Conservation (phyloP, 2,797 vertebrate genomes). For the Pachyuromys duprasi region DNA sequence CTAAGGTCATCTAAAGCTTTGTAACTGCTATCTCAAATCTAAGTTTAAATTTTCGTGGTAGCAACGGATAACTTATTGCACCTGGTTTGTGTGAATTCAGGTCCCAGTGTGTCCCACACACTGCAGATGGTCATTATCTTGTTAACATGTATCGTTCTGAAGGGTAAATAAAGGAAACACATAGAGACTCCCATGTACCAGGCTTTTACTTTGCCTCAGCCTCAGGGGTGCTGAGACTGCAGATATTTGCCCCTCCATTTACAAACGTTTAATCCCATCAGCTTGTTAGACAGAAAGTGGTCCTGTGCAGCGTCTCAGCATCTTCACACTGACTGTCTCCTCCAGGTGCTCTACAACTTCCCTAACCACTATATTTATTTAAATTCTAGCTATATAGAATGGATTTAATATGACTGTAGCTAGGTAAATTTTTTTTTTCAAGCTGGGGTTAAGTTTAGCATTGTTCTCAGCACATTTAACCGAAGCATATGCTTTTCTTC, state of each 20-base stretch:
- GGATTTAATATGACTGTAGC: background rate
- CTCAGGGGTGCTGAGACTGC: background rate
- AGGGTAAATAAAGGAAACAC: background rate
- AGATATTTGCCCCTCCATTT: background rate
- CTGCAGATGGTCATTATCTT: background rate
- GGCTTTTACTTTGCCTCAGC: background rate
- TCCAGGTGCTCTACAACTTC: background rate
- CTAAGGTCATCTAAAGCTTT: background rate
- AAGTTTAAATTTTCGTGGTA: constrained; percentile 42
- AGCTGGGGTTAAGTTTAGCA: background rate
- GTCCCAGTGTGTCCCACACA: background rate
- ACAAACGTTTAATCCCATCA: background rate
- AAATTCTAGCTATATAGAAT: background rate
- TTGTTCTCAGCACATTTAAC: constrained; percentile 1
- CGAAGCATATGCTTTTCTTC: background rate
- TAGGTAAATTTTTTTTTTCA: constrained; percentile 4
- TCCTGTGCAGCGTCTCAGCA: background rate
- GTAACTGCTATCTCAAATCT: background rate
- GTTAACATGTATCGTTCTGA: background rate
- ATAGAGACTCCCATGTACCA: background rate
- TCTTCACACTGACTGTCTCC: background rate
- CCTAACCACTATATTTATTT: background rate
- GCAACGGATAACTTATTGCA: background rate
- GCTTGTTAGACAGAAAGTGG: background rate
- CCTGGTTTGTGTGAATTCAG: constrained; percentile 45